A percentile compares a stretch with the other conserved stretches of the same genome.
These are phyloP conservation scores for Anarsia innoxiella DNA, from an alignment of 2,888 invertebrate genomes.

Conservation along the genomic window DNA sequence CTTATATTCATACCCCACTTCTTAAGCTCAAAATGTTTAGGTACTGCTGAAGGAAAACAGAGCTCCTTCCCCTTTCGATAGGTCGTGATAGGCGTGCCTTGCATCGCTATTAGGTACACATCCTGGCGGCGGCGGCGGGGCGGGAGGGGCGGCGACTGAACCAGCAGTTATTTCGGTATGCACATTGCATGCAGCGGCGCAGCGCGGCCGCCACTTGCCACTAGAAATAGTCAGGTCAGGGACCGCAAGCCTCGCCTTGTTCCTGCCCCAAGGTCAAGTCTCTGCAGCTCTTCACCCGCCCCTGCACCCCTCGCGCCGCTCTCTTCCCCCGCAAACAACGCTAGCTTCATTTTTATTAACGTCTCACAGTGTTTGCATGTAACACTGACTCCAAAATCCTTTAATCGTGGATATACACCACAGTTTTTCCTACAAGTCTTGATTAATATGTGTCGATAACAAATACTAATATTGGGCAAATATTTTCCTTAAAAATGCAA, in stretches of 20 bases:
- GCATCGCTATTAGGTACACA: constrained; percentile 52
- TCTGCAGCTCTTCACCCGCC: constrained; percentile 43
- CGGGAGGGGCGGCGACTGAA: constrained; percentile 41
- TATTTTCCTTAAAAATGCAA: constrained; percentile 1
- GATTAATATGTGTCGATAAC: too few relatives aligned
- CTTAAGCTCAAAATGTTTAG: too few relatives aligned
- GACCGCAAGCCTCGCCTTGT: constrained; percentile 68
- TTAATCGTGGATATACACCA: background rate
- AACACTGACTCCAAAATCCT: background rate
- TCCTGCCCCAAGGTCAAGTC: constrained; percentile 74
- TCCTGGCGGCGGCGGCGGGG: constrained; percentile 40
- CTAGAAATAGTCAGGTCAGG: constrained; percentile 75
- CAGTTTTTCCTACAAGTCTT: background rate
- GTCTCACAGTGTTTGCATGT: constrained; percentile 41
- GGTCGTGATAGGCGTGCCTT: constrained; percentile 48
- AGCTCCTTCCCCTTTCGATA: constrained; percentile 38
- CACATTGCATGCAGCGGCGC: constrained; percentile 69
- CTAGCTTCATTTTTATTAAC: constrained; percentile 32
- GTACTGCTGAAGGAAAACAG: too few relatives aligned
- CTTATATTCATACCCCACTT: too few relatives aligned
- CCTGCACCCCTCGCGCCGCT: constrained; percentile 25
- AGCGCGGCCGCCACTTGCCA: constrained; percentile 66
- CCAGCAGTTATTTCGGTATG: constrained; percentile 73
- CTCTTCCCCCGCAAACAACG: constrained; percentile 31
- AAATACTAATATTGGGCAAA: too few relatives aligned